A percentile compares a stretch with the other conserved stretches of the same genome.
These are phyloP conservation scores for Dinocampus coccinellae DNA, from an alignment of 2,888 invertebrate genomes.

Conservation along the genomic window DNA sequence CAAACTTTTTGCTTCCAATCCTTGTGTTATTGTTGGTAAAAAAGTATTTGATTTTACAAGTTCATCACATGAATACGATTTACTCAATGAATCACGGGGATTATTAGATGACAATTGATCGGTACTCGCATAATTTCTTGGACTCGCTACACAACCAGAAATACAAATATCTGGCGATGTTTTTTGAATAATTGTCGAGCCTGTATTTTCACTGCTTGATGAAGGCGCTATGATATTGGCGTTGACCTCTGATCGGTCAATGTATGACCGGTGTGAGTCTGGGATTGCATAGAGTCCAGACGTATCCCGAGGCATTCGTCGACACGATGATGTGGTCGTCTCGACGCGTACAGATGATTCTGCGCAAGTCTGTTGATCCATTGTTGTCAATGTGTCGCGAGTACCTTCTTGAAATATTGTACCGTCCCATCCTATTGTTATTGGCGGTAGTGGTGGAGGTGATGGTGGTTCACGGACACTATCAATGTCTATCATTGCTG, in stretches of 20 bases:
- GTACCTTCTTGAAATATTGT: constrained; percentile 24
- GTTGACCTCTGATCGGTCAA: constrained; percentile 2
- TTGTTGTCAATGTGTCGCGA: constrained; percentile 21
- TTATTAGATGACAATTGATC: constrained; percentile 53
- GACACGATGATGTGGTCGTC: constrained; percentile 12
- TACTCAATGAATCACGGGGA: constrained; percentile 48
- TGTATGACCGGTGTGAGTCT: constrained; percentile 17
- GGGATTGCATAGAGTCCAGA: constrained; percentile 6
- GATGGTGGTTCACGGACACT: constrained; percentile 11
- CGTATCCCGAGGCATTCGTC: constrained; percentile 21
- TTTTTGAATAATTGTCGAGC: constrained; percentile 56
- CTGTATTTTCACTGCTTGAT: constrained; percentile 55
- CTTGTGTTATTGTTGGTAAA: constrained; percentile 2
- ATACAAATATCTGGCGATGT: constrained; percentile 61
- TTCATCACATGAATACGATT: constrained; percentile 64
- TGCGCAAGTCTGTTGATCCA: constrained; percentile 30
- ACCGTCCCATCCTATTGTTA: constrained; percentile 27
- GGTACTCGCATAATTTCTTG: constrained; percentile 54
- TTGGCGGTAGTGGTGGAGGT: constrained; percentile 14
- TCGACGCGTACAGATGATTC: constrained; percentile 28
- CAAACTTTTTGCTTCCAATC: constrained; percentile 57
- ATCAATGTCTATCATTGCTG: constrained; percentile 25
- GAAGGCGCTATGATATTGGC: constrained; percentile 33
- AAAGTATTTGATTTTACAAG: constrained; percentile 45
- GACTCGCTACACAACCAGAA: constrained; percentile 52